These are phyloP conservation scores for Hepsetus odoe DNA, from an alignment of 2,113 vertebrate genomes.

Conservation along the genomic window DNA sequence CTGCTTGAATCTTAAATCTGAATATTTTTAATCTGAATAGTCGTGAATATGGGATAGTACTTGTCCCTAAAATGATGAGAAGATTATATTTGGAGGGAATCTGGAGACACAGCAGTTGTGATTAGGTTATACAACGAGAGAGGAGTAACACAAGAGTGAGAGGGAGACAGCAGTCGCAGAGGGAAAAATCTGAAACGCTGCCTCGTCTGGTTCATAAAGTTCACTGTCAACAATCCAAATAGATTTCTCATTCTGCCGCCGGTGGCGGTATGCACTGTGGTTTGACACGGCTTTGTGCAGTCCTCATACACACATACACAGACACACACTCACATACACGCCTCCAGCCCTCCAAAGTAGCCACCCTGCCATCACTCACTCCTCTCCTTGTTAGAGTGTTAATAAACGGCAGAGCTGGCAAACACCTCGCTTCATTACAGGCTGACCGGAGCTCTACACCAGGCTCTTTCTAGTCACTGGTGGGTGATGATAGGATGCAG, in stretches of 20 bases:
- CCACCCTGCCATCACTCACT: constrained; percentile 52
- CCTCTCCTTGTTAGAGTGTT: constrained; percentile 51
- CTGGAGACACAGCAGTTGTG: constrained; percentile 2
- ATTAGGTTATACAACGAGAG: constrained; percentile 8
- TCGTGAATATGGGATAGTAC: no score
- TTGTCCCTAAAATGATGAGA: background rate
- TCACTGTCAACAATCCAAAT: constrained; percentile 55
- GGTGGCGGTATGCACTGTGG: constrained; percentile 53
- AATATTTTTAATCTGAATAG: no score
- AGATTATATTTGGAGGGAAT: background rate
- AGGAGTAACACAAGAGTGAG: constrained; percentile 48
- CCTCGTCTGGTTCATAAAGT: constrained; percentile 52
- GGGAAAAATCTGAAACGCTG: constrained; percentile 52
- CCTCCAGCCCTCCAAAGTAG: background rate
- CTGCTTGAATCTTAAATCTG: no score
- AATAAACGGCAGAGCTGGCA: constrained; percentile 56
- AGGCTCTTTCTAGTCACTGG: constrained; percentile 15
- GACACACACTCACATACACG: background rate
- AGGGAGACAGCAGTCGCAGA: constrained; percentile 34
- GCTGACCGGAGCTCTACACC: constrained; percentile 22
- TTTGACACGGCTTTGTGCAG: constrained; percentile 51
- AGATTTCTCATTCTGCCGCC: constrained; percentile 51
- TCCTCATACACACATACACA: constrained; percentile 7
- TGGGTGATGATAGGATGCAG: constrained; percentile 41
- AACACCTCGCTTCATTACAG: constrained; percentile 47